These are phyloP conservation scores for Hylyphantes graminicola DNA, from an alignment of 1,140 invertebrate genomes.

Conservation along the genomic window DNA sequence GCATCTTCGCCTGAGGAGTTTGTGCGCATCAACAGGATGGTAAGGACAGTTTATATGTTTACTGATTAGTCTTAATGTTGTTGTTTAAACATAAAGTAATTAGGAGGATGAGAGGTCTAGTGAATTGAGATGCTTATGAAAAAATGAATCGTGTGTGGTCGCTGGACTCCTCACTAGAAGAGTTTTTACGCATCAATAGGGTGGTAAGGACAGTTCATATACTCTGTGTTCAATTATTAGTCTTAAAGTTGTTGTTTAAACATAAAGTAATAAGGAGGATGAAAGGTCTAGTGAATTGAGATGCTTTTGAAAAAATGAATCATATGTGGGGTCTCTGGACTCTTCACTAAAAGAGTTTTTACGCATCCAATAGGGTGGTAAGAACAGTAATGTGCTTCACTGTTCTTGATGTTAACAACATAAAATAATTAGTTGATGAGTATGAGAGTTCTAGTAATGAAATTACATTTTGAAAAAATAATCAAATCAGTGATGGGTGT, in stretches of 20 bases:
- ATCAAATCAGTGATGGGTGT: too few species aligned
- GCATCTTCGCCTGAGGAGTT: conserved; percentile 97
- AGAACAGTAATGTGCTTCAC: conserved; percentile 56
- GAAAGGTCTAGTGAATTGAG: background rate
- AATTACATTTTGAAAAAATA: too few species aligned
- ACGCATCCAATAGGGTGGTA: conserved; percentile 82
- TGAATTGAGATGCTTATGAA: background rate
- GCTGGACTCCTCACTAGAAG: too few species aligned
- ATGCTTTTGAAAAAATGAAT: background rate
- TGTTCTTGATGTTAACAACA: background rate
- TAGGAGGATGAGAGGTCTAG: background rate
- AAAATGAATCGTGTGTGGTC: too few species aligned
- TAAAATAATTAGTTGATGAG: background rate
- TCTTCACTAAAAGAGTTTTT: too few species aligned
- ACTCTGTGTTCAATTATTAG: background rate
- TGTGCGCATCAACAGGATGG: conserved; percentile 96
- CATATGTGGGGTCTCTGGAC: too few species aligned
- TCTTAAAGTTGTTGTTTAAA: background rate
- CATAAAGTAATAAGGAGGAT: background rate
- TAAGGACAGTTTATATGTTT: conserved; percentile 65
- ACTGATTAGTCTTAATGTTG: background rate
- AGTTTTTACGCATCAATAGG: conserved; percentile 72
- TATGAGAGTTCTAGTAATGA: background rate
- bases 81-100: background rate
- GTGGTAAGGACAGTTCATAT: conserved; percentile 75